These are phyloP conservation scores for Gari tellinella DNA, from an alignment of 2,888 invertebrate species.

Conservation along the genomic window DNA sequence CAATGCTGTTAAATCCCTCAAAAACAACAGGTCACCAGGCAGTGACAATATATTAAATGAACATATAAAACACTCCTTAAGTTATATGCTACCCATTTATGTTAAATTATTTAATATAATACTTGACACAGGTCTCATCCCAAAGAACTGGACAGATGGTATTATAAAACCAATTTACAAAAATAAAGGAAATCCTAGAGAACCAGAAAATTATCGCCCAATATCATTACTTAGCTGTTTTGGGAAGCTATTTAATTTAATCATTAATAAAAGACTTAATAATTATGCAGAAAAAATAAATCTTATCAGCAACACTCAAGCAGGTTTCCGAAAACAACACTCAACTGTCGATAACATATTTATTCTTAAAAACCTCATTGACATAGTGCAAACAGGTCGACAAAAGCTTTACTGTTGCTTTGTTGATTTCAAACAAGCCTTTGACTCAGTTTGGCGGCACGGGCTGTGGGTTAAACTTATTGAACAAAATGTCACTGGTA, in stretches of 20 bases:
- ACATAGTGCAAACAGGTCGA: slow-evolving; percentile 8
- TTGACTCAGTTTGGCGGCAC: not conserved
- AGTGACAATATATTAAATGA: slow-evolving; percentile 5
- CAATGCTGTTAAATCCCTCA: not conserved
- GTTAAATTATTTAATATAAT: slow-evolving; percentile 2
- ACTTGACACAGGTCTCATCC: not conserved
- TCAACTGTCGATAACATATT: slow-evolving; percentile 29
- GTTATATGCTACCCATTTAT: not conserved
- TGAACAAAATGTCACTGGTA: too few species aligned
- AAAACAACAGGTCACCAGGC: slow-evolving; percentile 9
- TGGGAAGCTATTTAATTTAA: slow-evolving; percentile 6
- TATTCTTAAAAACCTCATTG: slow-evolving; percentile 17
- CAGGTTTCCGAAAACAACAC: too few species aligned
- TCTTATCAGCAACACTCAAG: not conserved
- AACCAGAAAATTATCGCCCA: slow-evolving; percentile 5
- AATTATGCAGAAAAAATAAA: too few species aligned
- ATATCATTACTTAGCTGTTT: slow-evolving; percentile 10
- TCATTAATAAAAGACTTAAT: not conserved
- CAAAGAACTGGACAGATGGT: slow-evolving; percentile 3
- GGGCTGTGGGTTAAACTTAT: too few species aligned
- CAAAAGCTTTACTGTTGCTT: slow-evolving; percentile 27
- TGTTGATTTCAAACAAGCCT: slow-evolving; percentile 23
- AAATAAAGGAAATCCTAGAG: not conserved
- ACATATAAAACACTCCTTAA: not conserved
- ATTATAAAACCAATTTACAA: slow-evolving; percentile 11